Base-by-base conservation (phyloP, 2,113 vertebrate genomes). In the Tragelaphus buxtoni region DNA sequence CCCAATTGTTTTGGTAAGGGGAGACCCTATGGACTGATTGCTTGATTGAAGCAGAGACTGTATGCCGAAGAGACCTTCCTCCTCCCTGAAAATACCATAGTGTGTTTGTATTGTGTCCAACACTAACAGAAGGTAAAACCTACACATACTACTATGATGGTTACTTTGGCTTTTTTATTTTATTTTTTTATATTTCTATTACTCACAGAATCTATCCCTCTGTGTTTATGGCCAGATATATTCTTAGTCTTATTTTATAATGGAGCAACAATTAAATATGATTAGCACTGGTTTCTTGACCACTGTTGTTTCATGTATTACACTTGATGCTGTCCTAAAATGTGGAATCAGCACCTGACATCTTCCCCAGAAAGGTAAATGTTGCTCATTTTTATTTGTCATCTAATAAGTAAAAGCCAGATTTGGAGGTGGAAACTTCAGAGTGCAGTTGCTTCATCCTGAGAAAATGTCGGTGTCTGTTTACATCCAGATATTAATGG, bases 381-480 rank as follows among this genome's bases (percentile, higher is more conserved):
- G 16, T 7, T 96, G 65, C 53, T 97, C 56, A 51, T 96, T 97
- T 97, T 92, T 96, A 97, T 96, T 90, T 92, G 92, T 96, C 77
- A 80, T 85, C 88, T 92, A 93, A 79, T 69, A 93, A 97, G 74
- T 58, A 88, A 96, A 95, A 95, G 61, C 89, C 96, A 97, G 84
- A 96, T 97, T 96, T 96, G 49, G 88, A 97, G 95, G 94, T 93
- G 95, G 92, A 96, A 96, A 9, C 82, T 47, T 97, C 58, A 39
- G 94, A 91, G 56, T 87, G 94, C 60, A 95, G 90, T 97, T 96
- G 87, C 88, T 95, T 94, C 88, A 90, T 88, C 88, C 95, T 94
- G 88, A 95, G 96, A 96, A 98, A 97, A 97, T 97, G 96, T 96
- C 97, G 92, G 97, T 93, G 85, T 98, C 90, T 98, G 98, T 98